Evolutionary conservation across 2,888 invertebrate species (phyloP).

Genomic region (Chelonus formosanus): DNA sequence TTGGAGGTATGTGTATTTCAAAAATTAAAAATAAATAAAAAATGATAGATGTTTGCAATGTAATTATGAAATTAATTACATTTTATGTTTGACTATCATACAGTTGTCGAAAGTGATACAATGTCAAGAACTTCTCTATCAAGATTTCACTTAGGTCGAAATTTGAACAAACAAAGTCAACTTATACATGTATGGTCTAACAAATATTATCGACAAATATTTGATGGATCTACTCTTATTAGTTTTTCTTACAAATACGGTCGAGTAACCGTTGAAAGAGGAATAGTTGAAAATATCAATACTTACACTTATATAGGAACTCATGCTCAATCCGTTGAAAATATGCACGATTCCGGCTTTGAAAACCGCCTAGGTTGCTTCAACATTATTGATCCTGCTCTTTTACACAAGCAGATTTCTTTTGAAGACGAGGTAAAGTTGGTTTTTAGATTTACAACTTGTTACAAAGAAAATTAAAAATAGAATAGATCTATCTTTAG

Average conservation of each 20-base stretch:
- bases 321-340: slow-evolving; percentile 27
- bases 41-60: neutral
- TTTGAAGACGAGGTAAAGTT: slow-evolving; percentile 40
- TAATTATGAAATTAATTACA: neutral
- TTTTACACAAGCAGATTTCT: slow-evolving; percentile 42
- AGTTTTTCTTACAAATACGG: slow-evolving; percentile 36
- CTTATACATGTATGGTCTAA: slow-evolving; percentile 14
- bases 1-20: slow-evolving; percentile 28
- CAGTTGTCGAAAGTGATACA: slow-evolving; percentile 15
- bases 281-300: slow-evolving; percentile 26
- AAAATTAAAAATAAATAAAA: neutral
- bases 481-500: no score
- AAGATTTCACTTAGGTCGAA: slow-evolving; percentile 16
- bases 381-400: slow-evolving; percentile 46
- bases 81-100: neutral
- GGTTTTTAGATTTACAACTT: neutral
- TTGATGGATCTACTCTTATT: slow-evolving; percentile 37
- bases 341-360: slow-evolving; percentile 29
- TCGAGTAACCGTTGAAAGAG: slow-evolving; percentile 36
- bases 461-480: no score
- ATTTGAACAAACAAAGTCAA: slow-evolving; percentile 6
- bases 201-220: slow-evolving; percentile 34
- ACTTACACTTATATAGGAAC: slow-evolving; percentile 31
- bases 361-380: slow-evolving; percentile 42
- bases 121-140: slow-evolving; percentile 3